Conservation (phyloP, 2,888 invertebrate genomes). For the Imbricaverruca yamaguchii region DNA sequence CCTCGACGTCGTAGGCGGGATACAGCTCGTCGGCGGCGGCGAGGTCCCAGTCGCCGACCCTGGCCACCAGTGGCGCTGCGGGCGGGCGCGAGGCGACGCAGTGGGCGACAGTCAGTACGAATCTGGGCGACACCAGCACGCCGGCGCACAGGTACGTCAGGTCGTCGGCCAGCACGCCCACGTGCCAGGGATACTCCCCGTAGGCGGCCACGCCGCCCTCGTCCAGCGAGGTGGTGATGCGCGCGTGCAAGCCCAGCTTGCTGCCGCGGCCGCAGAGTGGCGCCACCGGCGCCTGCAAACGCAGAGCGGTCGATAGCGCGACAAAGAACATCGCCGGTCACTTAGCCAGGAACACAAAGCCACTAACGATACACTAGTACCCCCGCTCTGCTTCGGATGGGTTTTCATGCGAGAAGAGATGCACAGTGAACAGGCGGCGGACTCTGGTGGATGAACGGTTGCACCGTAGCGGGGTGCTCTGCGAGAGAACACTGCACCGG, state of each 20-base stretch:
- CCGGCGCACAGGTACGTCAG: constrained; percentile 26
- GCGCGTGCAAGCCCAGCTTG: not conserved
- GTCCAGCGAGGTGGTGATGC: not conserved
- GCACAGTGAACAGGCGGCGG: too few species aligned
- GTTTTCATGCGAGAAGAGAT: too few species aligned
- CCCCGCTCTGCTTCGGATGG: too few species aligned
- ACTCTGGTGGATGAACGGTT: too few species aligned
- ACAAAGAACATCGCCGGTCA: too few species aligned
- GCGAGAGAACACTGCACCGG: too few species aligned
- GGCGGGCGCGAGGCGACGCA: constrained; percentile 23
- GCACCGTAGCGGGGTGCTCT: too few species aligned
- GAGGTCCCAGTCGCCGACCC: constrained; percentile 27
- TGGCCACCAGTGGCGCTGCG: constrained; percentile 17
- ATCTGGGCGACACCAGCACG: constrained; percentile 25
- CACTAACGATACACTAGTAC: too few species aligned
- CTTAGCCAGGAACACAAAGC: too few species aligned
- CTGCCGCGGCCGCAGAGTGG: not conserved
- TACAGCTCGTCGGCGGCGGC: constrained; percentile 14
- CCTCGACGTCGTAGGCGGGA: constrained; percentile 25
- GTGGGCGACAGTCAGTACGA: constrained; percentile 26
- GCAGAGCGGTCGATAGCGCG: not conserved
- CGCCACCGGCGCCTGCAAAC: not conserved
- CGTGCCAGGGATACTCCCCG: constrained; percentile 28
- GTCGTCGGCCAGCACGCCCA: constrained; percentile 23
- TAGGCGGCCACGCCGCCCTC: constrained; percentile 17